phyloP scores from a whole-genome alignment of 2,113 vertebrate genomes.

The Suncus etruscus region DNA sequence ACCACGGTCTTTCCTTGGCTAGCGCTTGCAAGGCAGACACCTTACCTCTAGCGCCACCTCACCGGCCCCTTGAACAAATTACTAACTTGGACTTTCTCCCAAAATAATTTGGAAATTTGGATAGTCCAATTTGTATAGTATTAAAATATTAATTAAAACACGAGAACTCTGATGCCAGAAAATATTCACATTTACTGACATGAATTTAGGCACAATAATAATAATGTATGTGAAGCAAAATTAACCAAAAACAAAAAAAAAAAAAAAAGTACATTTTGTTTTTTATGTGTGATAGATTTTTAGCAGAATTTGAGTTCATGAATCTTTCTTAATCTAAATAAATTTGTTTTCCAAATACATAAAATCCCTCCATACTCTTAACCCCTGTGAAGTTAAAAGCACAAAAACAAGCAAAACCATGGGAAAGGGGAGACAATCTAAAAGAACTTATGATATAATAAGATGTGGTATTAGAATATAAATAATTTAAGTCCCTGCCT shows the following conservation, averaged over 20 bases:
- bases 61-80: slow-evolving; percentile 36
- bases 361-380: slow-evolving; percentile 18
- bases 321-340: slow-evolving; percentile 25
- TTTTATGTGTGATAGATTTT: slow-evolving; percentile 34
- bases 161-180: not conserved
- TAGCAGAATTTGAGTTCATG: not conserved
- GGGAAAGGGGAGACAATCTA: not conserved
- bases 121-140: slow-evolving; percentile 17
- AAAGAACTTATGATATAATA: not conserved
- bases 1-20: too few species aligned
- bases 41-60: too few species aligned
- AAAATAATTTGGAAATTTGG: slow-evolving; percentile 32
- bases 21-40: too few species aligned
- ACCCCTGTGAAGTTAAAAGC: not conserved
- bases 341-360: not conserved
- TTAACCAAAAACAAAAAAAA: slow-evolving; percentile 17
- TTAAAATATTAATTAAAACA: slow-evolving; percentile 47
- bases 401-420: not conserved
- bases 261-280: not conserved
- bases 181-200: not conserved
- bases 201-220: not conserved
- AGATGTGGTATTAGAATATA: not conserved
- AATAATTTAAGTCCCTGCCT: not conserved
- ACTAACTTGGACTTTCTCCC: slow-evolving; percentile 28
- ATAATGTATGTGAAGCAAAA: not conserved